These are phyloP conservation scores for Parambassis ranga DNA, from an alignment of 2,797 vertebrate genomes.

Conservation along the genomic window DNA sequence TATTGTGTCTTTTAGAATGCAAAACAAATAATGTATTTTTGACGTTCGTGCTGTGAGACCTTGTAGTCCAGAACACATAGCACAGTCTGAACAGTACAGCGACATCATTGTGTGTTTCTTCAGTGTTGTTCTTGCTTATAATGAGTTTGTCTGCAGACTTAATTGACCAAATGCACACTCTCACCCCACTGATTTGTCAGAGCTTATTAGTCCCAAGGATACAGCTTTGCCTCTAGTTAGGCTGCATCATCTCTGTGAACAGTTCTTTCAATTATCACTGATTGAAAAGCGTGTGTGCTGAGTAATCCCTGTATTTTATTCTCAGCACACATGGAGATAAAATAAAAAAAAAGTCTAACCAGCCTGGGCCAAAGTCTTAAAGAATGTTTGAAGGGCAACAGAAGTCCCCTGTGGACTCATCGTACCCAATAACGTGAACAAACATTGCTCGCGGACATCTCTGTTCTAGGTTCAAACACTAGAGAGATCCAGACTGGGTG, in stretches of 20 bases:
- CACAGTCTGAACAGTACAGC: not conserved
- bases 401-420: constrained; percentile 15
- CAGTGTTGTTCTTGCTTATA: constrained; percentile 12
- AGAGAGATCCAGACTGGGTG: constrained; percentile 14
- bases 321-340: not conserved
- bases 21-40: not conserved
- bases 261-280: constrained; percentile 13
- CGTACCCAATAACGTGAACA: constrained; percentile 35
- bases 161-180: constrained; percentile 44
- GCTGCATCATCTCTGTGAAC: constrained; percentile 31
- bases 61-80: not conserved
- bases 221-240: constrained; percentile 2
- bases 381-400: constrained; percentile 58
- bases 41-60: not conserved
- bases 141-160: constrained; percentile 39
- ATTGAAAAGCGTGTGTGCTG: constrained; percentile 25
- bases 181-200: constrained; percentile 32
- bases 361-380: constrained; percentile 31
- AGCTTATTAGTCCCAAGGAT: constrained; percentile 32
- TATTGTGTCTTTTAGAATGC: not conserved
- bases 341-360: constrained; percentile 12
- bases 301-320: not conserved
- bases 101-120: constrained; percentile 8
- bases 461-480: constrained; percentile 49
- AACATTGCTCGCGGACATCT: constrained; percentile 50